Percentiles rank a stretch among this genome's conserved stretches.
phyloP scores from a whole-genome alignment of 2,797 vertebrate species.

The Odontamblyopus rebecca region DNA sequence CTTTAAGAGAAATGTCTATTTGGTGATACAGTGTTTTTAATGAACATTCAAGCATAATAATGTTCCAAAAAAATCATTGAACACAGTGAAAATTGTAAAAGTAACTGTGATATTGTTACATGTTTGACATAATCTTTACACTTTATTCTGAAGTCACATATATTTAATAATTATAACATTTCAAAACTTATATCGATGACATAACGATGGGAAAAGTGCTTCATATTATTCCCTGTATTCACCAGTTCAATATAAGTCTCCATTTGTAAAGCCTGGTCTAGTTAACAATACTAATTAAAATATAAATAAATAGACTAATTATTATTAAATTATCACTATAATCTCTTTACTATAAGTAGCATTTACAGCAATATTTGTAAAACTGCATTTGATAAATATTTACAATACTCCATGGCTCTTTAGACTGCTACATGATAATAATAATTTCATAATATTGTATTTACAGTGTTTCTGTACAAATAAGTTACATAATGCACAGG shows the following conservation, averaged over 20 bases:
- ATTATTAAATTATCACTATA: conserved; percentile 27
- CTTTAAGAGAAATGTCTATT: conserved; percentile 43
- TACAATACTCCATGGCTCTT: conserved; percentile 62
- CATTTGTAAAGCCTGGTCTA: conserved; percentile 20
- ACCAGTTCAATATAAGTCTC: not conserved
- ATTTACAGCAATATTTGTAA: conserved; percentile 46
- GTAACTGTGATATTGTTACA: conserved; percentile 26
- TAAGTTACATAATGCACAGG: conserved; percentile 87
- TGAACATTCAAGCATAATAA: conserved; percentile 53
- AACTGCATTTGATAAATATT: conserved; percentile 65
- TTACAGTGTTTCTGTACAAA: conserved; percentile 83
- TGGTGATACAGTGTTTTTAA: conserved; percentile 51
- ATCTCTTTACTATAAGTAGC: conserved; percentile 27
- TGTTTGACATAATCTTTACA: not conserved
- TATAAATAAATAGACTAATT: conserved; percentile 24
- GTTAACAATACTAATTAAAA: conserved; percentile 33
- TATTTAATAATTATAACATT: conserved; percentile 2
- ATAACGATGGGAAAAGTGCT: conserved; percentile 58
- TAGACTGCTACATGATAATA: conserved; percentile 69
- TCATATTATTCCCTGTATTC: conserved; percentile 30
- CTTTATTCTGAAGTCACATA: not conserved
- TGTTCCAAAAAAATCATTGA: conserved; percentile 39
- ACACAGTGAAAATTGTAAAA: conserved; percentile 21
- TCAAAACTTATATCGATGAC: conserved; percentile 47
- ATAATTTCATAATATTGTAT: conserved; percentile 70